Conservation (phyloP, 2,113 vertebrate species). For the Chlorodrepanis virens region DNA sequence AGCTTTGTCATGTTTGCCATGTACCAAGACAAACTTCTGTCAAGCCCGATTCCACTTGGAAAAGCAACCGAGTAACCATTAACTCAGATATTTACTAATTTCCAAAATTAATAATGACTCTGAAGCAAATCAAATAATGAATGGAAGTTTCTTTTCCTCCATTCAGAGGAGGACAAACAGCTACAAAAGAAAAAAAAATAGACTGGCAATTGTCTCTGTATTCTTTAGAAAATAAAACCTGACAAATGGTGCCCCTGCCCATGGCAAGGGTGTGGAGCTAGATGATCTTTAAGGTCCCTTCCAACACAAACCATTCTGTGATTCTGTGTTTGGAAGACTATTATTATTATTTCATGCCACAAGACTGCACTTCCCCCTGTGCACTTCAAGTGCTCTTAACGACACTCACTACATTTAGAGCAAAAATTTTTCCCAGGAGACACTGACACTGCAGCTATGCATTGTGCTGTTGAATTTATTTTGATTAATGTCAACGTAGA, state of each 20-base stretch:
- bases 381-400: neutral
- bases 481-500: neutral
- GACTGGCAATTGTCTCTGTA: neutral
- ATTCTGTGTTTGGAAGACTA: neutral
- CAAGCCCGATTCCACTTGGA: neutral
- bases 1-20: neutral
- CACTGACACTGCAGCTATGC: neutral
- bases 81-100: neutral
- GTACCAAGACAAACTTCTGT: neutral
- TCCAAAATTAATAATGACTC: neutral
- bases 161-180: neutral
- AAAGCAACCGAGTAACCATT: neutral
- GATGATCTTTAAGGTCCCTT: neutral
- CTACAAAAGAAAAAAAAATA: neutral
- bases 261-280: neutral
- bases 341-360: neutral
- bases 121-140: neutral
- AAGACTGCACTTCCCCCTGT: neutral
- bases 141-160: neutral
- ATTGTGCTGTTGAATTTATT: neutral
- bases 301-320: neutral
- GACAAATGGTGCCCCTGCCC: neutral
- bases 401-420: neutral
- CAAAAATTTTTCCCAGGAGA: neutral
- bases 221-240: neutral